Evolutionary conservation across 2,888 invertebrate genomes (phyloP).

Genomic region (Meteorus colon): DNA sequence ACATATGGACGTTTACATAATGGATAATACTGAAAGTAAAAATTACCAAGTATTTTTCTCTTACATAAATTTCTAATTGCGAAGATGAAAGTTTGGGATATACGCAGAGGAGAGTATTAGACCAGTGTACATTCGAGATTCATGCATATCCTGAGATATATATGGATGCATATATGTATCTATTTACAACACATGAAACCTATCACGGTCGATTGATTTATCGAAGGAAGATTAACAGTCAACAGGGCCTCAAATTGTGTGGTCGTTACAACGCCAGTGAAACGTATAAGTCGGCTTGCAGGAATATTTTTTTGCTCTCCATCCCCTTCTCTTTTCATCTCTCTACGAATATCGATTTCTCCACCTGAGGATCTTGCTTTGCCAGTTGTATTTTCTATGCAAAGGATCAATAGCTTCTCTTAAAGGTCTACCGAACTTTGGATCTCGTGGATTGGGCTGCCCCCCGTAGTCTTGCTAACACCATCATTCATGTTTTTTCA

Average conservation of each 20-base stretch:
- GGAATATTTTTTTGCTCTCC: constrained; percentile 54
- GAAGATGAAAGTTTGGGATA: constrained; percentile 37
- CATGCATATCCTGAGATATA: not conserved
- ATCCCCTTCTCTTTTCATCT: constrained; percentile 47
- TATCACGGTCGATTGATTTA: constrained; percentile 61
- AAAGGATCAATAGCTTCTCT: constrained; percentile 63
- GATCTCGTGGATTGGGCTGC: constrained; percentile 40
- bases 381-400: constrained; percentile 44
- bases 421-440: constrained; percentile 56
- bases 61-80: constrained; percentile 10
- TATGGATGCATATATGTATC: constrained; percentile 6
- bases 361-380: constrained; percentile 60
- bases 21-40: not conserved
- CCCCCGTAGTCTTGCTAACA: constrained; percentile 33
- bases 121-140: constrained; percentile 18
- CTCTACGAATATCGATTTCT: constrained; percentile 54
- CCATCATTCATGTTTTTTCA: constrained; percentile 14
- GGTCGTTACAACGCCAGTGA: constrained; percentile 63
- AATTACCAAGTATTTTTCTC: constrained; percentile 15
- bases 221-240: constrained; percentile 59
- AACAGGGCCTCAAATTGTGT: constrained; percentile 53
- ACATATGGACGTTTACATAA: not conserved
- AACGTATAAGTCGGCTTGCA: constrained; percentile 65
- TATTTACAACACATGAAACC: not conserved
- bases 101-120: not conserved